Base-by-base conservation (phyloP, 2,113 vertebrate genomes). In the Cyanocitta stelleri region DNA sequence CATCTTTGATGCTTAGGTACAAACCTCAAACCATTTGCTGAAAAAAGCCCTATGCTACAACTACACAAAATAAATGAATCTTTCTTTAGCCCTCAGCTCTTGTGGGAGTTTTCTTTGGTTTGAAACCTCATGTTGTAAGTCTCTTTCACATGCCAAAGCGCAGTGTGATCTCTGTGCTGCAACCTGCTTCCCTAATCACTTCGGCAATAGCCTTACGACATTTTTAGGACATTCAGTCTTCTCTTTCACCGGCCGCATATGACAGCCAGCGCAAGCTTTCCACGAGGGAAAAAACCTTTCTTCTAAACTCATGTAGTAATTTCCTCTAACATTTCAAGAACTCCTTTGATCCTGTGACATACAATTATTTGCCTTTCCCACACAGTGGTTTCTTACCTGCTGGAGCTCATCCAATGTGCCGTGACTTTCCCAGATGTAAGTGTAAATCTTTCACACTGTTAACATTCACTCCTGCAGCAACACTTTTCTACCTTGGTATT, bases 381-480 rank as follows among this genome's bases (percentile, higher is more conserved):
- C 37, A 76, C 37, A 55, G 62, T 74, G 30, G 48, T 74, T 94
- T 93, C 74, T 64, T 80, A 94, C 85, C 92, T 91, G 73, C 55
- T 95, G 92, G 79, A 95, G 90, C 52, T 93, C 82, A 89, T 93
- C 90, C 92, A 91, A 11, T 37, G 66, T 77, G 41, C 78, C 20
- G 22, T 85, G 85, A 78, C 63, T 95, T 89, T 76, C 54, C 39
- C 84, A 94, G 56, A 63, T 85, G 55, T 58, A 81, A 93, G 95
- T 41, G 77, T 87, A 93, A 96, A 93, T 89, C 80, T 95, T 90
- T 85, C 87, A 76, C 88, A 71, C 49, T 46, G 37, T 81, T 94
- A 90, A 39, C 88, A 91, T 95, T 89, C 49, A 64, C 27, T 95
- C 55, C 89, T 81, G 48, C 51, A 89, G 56, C 68, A 85, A 67